These are phyloP conservation scores for Solea solea DNA, from an alignment of 2,113 vertebrate genomes.

Conservation along the genomic window DNA sequence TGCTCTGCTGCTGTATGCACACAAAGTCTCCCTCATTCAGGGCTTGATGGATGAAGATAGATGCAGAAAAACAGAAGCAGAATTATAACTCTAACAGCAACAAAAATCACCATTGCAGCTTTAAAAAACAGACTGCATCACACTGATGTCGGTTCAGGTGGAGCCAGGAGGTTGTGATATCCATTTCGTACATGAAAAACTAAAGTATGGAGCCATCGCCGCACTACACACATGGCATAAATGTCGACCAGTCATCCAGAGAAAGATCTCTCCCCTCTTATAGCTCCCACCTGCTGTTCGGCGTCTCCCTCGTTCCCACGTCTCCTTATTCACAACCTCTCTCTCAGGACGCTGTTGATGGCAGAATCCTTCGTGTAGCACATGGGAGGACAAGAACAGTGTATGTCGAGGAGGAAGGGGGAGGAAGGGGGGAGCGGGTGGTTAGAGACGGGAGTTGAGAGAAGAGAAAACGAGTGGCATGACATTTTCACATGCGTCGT, in stretches of 20 bases:
- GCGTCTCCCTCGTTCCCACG: background rate
- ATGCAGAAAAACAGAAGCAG: too few relatives aligned
- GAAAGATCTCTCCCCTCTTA: background rate
- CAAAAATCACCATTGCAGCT: too few relatives aligned
- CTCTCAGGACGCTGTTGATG: slow-evolving; percentile 21
- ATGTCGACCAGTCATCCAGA: slow-evolving; percentile 10
- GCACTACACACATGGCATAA: background rate
- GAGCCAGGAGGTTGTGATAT: too few relatives aligned
- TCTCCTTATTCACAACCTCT: slow-evolving; percentile 21
- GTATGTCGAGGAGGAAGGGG: slow-evolving; percentile 10
- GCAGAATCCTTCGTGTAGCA: background rate
- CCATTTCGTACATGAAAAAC: too few relatives aligned
- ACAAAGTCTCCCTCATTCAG: too few relatives aligned
- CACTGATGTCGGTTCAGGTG: too few relatives aligned
- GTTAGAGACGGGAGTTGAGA: slow-evolving; percentile 5
- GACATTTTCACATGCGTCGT: slow-evolving; percentile 73
- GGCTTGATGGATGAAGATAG: too few relatives aligned
- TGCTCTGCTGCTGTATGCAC: too few relatives aligned
- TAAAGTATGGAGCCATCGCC: background rate
- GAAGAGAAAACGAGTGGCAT: slow-evolving; percentile 48
- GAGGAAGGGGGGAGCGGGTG: slow-evolving; percentile 12
- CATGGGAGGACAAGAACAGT: slow-evolving; percentile 12
- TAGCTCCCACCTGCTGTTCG: background rate
- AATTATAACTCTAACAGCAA: too few relatives aligned
- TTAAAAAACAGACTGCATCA: too few relatives aligned